Percentiles rank a stretch among this genome's conserved stretches.
phyloP scores from a whole-genome alignment of 2,797 vertebrate genomes.

The Phoebastria nigripes region DNA sequence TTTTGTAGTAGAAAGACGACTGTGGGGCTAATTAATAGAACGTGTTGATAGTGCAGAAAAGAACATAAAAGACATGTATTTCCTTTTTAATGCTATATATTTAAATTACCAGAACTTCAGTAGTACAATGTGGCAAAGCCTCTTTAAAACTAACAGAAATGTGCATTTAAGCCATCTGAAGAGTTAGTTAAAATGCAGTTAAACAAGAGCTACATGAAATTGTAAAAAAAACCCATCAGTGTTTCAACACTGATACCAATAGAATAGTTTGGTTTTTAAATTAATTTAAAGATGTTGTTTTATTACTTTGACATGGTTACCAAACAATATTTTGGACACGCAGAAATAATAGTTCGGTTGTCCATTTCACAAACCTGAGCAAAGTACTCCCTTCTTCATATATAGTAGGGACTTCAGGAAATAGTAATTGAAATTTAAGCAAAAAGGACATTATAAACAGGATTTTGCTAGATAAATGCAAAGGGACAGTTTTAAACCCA shows the following conservation, averaged over 20 bases:
- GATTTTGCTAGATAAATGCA: not conserved
- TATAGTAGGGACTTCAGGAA: not conserved
- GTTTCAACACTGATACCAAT: not conserved
- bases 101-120: constrained; percentile 9
- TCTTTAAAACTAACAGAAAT: not conserved
- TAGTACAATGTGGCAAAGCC: not conserved
- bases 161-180: not conserved
- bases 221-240: not conserved
- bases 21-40: not conserved
- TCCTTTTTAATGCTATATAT: not conserved
- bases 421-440: not conserved
- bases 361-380: not conserved
- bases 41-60: not conserved
- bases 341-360: not conserved
- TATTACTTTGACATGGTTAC: not conserved
- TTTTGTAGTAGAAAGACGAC: constrained; percentile 8
- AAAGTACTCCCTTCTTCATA: not conserved
- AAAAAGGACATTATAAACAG: not conserved
- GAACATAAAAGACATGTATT: not conserved
- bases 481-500: not conserved
- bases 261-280: not conserved
- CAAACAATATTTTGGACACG: not conserved
- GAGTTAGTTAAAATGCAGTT: not conserved
- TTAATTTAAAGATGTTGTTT: not conserved
- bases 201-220: not conserved